Evolutionary conservation across 2,888 invertebrate species (phyloP), one percentile per base, ranked within the genome.

Genomic region (Oscheius myriophilus): DNA sequence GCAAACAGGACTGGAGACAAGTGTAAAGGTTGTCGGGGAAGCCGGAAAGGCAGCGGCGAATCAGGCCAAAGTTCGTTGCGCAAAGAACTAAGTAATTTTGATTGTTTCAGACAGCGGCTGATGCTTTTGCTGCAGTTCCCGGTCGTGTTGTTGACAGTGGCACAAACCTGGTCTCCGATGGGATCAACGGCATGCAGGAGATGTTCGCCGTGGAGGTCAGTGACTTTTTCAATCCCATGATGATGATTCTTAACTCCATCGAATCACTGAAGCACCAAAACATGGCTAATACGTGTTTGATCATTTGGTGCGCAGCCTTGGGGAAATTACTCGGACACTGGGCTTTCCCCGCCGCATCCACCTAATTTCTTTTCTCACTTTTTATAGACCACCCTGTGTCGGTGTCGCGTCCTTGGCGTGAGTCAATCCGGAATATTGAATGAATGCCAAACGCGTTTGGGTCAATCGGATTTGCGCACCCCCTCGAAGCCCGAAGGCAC

Each of bases 1-100:
- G 9, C 80, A 84, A 55, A 79, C 81, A n/a, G 86, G 85, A n/a
- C 82, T 85, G 61, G 82, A 83, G 46, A 84, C 79, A 21, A 75
- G 83, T 25, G 85, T 83, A 18, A 85, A 84, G 66, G 82, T 79
- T 26, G 80, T 74, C 7, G 75, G 71, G 43, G 72, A 70, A n/a
- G 71, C 73, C n/a, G 74, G 79, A 43, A 78, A 79, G 61, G 73
- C 71, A 21, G 71, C 71, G 7, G 71, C 68, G 18, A 70, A 63
- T 25, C 69, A 66, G 42, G 67, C 67, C 12, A 67, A 67, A 43
- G 59, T 59, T 23, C 21, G 45, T 41, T 16, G 21, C 25, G 26
- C 21, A 53, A 18, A 53, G 26, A 53, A 2, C 16, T 16, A 23
- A 53, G 16, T 53, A 18, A 16, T 9, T 25, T 23, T 23, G 14